Conservation (phyloP, 2,797 vertebrate genomes). For the Mus spretus region DNA sequence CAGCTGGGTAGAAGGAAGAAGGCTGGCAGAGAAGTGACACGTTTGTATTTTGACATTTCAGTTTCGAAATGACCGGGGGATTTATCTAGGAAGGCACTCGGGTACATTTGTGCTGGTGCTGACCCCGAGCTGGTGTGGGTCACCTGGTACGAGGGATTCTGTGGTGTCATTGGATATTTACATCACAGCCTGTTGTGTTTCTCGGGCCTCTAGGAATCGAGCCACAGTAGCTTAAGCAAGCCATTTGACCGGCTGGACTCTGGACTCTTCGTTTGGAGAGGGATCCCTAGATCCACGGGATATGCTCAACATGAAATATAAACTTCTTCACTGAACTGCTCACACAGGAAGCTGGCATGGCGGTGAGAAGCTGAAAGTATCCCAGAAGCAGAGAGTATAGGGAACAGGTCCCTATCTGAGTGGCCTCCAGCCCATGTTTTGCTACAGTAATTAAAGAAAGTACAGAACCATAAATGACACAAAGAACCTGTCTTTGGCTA, state of each 20-base stretch:
- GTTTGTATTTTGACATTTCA: not conserved
- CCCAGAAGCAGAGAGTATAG: too few species aligned
- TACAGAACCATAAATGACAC: not conserved
- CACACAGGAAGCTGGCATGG: not conserved
- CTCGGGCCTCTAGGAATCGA: not conserved
- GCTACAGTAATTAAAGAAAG: not conserved
- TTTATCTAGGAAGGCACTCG: not conserved
- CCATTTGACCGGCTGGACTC: not conserved
- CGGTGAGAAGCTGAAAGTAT: not conserved
- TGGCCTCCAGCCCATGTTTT: not conserved
- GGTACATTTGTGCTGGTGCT: rapidly evolving
- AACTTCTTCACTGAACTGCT: not conserved
- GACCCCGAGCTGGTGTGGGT: rapidly evolving
- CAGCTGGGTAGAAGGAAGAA: not conserved
- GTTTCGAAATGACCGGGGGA: not conserved
- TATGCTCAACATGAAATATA: rapidly evolving
- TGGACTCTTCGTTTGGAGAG: rapidly evolving
- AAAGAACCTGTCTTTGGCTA: not conserved
- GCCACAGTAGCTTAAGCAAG: not conserved
- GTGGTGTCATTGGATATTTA: not conserved
- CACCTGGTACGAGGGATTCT: rapidly evolving
- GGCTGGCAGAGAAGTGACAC: not conserved
- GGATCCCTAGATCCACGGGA: not conserved
- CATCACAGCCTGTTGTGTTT: rapidly evolving
- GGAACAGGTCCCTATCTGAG: not conserved